These are phyloP conservation scores for Loxodonta africana DNA, from an alignment of 2,113 vertebrate genomes.

Conservation along the genomic window DNA sequence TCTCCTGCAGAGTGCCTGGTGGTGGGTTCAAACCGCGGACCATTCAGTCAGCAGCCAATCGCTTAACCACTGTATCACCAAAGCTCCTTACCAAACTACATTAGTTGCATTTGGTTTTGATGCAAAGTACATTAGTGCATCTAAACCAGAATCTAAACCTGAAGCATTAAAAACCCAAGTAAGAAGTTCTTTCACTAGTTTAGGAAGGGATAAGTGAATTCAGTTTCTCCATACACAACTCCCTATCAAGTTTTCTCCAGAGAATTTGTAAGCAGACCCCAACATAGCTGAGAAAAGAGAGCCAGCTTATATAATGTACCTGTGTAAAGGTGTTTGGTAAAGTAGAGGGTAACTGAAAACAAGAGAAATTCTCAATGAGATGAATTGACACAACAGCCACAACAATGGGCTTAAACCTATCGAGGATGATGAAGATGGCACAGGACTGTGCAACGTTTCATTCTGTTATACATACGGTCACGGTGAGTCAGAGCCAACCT, in stretches of 20 bases:
- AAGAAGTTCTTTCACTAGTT: background rate
- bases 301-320: background rate
- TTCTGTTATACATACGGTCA: background rate
- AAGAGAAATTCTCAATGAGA: no score
- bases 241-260: conserved; percentile 32
- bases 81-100: no score
- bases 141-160: background rate
- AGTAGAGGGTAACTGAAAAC: no score
- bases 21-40: no score
- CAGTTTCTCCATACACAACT: background rate
- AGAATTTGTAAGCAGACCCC: background rate
- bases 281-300: background rate
- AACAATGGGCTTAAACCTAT: no score
- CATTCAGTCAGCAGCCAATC: no score
- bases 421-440: background rate
- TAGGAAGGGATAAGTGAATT: conserved; percentile 12
- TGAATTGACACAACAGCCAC: no score
- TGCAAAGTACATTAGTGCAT: background rate
- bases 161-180: conserved; percentile 5
- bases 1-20: no score
- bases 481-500: background rate
- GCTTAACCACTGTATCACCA: no score
- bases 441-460: background rate
- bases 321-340: background rate
- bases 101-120: no score